phyloP scores from a whole-genome alignment of 2,797 vertebrate species.

The Kryptolebias ocellatus region DNA sequence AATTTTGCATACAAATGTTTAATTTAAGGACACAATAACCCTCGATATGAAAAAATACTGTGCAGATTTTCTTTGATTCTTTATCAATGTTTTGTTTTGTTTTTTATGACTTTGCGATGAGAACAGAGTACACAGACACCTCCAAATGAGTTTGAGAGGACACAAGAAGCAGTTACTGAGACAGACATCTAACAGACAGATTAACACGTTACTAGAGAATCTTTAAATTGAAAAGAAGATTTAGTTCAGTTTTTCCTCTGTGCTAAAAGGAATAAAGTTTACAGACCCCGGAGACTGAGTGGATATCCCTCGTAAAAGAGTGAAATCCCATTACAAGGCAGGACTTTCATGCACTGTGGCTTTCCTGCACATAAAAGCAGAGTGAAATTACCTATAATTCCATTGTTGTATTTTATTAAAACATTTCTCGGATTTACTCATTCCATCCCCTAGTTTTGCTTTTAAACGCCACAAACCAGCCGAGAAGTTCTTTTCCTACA shows the following conservation, averaged over 20 bases:
- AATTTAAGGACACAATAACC: too few relatives aligned
- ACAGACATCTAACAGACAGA: not conserved
- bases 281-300: conserved; percentile 1
- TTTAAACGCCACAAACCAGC: conserved; percentile 20
- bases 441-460: conserved; percentile 4
- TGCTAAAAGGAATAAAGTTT: not conserved
- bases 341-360: not conserved
- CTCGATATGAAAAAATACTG: too few relatives aligned
- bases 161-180: not conserved
- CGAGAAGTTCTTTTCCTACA: conserved; percentile 31
- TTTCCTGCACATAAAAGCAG: not conserved
- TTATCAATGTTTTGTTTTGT: too few relatives aligned
- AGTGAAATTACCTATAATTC: not conserved
- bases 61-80: too few relatives aligned
- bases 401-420: conserved; percentile 6
- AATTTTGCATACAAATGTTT: not conserved
- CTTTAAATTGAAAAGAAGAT: not conserved
- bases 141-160: not conserved
- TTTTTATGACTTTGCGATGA: too few relatives aligned
- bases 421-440: not conserved
- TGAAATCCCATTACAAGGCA: not conserved
- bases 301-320: not conserved
- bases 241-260: not conserved
- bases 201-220: not conserved
- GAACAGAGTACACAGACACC: not conserved